phyloP scores from a whole-genome alignment of 2,113 vertebrate species.

The Ramphastos sulfuratus region DNA sequence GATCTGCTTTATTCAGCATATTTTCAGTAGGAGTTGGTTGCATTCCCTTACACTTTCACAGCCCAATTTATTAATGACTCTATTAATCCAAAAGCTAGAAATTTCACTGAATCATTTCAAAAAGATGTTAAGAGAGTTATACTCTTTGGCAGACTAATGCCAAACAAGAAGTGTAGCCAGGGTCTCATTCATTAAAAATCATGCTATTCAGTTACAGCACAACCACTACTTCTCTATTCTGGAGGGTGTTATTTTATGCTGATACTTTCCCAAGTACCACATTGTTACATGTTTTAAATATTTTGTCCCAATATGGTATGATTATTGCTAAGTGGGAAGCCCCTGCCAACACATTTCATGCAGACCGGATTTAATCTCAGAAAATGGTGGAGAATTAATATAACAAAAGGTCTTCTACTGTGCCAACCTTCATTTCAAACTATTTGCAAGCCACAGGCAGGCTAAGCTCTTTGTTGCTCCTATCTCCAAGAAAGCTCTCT shows the following conservation, averaged over 20 bases:
- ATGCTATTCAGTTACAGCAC: background rate
- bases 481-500: background rate
- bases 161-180: background rate
- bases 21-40: constrained; percentile 7
- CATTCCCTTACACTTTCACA: background rate
- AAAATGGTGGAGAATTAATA: background rate
- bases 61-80: constrained; percentile 38
- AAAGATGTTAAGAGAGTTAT: constrained; percentile 21
- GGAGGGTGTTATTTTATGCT: background rate
- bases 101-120: constrained; percentile 47
- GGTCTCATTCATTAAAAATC: constrained; percentile 2
- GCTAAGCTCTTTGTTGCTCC: background rate
- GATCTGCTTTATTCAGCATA: constrained; percentile 34
- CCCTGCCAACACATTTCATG: background rate
- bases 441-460: background rate
- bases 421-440: background rate
- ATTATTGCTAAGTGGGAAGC: constrained; percentile 26
- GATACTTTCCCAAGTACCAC: background rate
- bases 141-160: background rate
- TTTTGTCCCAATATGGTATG: constrained; percentile 45
- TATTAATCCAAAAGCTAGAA: constrained; percentile 40
- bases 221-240: background rate
- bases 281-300: constrained; percentile 15
- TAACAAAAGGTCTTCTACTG: background rate
- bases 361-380: constrained; percentile 9